Percentiles rank a stretch among this genome's conserved stretches.
phyloP scores from a whole-genome alignment of 2,797 vertebrate species.

The Xenentodon cancila region DNA sequence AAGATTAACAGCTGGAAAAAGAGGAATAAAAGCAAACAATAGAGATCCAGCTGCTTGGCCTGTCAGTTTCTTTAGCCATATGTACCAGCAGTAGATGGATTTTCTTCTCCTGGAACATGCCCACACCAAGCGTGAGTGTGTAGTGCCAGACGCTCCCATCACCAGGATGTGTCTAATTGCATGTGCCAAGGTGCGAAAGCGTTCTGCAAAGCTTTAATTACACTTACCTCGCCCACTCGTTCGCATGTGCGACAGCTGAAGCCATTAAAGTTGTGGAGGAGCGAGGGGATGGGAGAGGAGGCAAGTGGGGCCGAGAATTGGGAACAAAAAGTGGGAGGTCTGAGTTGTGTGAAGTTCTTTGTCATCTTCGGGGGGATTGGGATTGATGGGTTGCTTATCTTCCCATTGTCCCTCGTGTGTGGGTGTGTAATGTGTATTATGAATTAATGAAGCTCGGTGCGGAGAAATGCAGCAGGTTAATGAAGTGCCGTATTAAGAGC shows the following conservation, averaged over 20 bases:
- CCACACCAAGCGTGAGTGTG: slow-evolving; percentile 16
- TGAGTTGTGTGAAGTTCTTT: slow-evolving; percentile 46
- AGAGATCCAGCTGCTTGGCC: not conserved
- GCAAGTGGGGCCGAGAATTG: slow-evolving; percentile 23
- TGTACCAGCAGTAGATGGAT: not conserved
- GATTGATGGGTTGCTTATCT: slow-evolving; percentile 63
- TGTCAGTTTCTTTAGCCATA: not conserved
- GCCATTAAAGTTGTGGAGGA: slow-evolving; percentile 50
- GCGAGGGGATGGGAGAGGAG: slow-evolving; percentile 9
- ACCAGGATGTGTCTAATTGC: slow-evolving; percentile 75
- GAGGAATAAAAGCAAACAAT: slow-evolving; percentile 1
- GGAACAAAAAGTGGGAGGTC: slow-evolving; percentile 43
- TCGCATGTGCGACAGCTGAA: slow-evolving; percentile 57
- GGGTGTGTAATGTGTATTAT: slow-evolving; percentile 17
- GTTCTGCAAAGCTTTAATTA: slow-evolving; percentile 75
- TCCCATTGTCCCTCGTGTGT: slow-evolving; percentile 1
- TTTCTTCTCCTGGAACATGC: slow-evolving; percentile 2
- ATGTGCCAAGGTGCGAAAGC: slow-evolving; percentile 74
- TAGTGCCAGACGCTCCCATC: slow-evolving; percentile 66
- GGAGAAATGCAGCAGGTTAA: slow-evolving; percentile 55
- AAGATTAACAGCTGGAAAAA: not conserved
- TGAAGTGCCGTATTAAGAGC: slow-evolving; percentile 48
- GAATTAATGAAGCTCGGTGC: slow-evolving; percentile 33
- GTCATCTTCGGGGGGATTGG: slow-evolving; percentile 55
- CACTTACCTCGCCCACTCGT: slow-evolving; percentile 62